Evolutionary conservation across 2,888 invertebrate genomes (phyloP).

Genomic region (Conomelus anceps): DNA sequence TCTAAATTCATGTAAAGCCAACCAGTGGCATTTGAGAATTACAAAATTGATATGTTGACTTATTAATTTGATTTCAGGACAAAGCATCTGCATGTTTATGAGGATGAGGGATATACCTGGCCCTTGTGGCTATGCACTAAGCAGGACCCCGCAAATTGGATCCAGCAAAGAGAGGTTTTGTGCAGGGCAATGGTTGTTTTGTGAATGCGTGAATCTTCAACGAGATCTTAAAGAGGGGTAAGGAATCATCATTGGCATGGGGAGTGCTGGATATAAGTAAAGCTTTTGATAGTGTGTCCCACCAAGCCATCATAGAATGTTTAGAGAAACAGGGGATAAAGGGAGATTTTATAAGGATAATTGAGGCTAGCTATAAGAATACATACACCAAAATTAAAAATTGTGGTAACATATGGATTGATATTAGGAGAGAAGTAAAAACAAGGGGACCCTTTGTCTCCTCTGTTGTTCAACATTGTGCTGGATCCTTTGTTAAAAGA

Average conservation of each 20-base stretch:
- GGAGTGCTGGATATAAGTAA: background rate
- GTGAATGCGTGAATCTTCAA: background rate
- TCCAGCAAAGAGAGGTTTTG: slow-evolving; percentile 8
- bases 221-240: background rate
- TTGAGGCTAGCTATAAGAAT: background rate
- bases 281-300: background rate
- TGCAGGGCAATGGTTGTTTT: background rate
- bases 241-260: background rate
- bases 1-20: too few species aligned
- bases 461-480: slow-evolving; percentile 4
- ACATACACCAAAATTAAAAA: background rate
- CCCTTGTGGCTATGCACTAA: too few species aligned
- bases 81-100: too few species aligned
- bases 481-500: background rate
- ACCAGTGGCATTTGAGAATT: too few species aligned
- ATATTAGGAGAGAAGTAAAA: slow-evolving; percentile 7
- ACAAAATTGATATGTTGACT: too few species aligned
- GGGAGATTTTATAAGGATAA: background rate
- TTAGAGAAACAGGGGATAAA: background rate
- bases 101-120: too few species aligned
- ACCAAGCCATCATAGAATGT: background rate
- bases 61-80: too few species aligned
- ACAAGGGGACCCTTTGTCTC: slow-evolving; percentile 16
- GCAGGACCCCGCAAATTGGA: too few species aligned
- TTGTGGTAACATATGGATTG: background rate